Evolutionary conservation across 2,888 invertebrate species (phyloP).

Genomic region (Venusia cambrica): DNA sequence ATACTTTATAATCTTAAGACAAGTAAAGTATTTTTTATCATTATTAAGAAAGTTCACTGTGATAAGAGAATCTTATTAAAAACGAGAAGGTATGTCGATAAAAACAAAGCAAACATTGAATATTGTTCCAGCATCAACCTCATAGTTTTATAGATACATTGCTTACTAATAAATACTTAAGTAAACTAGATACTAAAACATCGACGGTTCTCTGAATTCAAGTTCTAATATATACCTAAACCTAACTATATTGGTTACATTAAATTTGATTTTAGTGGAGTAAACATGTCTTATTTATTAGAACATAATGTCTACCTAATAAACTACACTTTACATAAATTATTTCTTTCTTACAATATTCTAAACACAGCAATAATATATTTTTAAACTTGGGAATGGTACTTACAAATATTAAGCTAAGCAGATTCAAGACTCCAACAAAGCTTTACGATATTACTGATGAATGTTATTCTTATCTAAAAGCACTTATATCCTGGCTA

Average conservation of each 20-base stretch:
- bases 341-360: slow-evolving; percentile 2
- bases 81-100: not conserved
- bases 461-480: slow-evolving; percentile 1
- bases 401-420: not conserved
- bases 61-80: no score
- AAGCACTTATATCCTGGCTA: not conserved
- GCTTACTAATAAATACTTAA: slow-evolving; percentile 22
- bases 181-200: slow-evolving; percentile 56
- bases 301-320: no score
- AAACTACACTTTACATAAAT: no score
- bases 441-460: slow-evolving; percentile 2
- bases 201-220: slow-evolving; percentile 74
- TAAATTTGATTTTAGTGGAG: not conserved
- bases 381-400: slow-evolving; percentile 27
- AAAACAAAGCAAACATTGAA: not conserved
- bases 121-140: slow-evolving; percentile 79
- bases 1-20: no score
- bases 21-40: no score
- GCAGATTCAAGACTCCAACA: no score
- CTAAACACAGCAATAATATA: slow-evolving; percentile 11
- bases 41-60: no score
- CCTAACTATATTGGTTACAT: not conserved
- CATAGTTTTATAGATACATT: slow-evolving; percentile 48
- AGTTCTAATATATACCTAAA: slow-evolving; percentile 19
- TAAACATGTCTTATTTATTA: not conserved